phyloP scores from a whole-genome alignment of 2,888 invertebrate genomes.

The Drosophila longiperda region DNA sequence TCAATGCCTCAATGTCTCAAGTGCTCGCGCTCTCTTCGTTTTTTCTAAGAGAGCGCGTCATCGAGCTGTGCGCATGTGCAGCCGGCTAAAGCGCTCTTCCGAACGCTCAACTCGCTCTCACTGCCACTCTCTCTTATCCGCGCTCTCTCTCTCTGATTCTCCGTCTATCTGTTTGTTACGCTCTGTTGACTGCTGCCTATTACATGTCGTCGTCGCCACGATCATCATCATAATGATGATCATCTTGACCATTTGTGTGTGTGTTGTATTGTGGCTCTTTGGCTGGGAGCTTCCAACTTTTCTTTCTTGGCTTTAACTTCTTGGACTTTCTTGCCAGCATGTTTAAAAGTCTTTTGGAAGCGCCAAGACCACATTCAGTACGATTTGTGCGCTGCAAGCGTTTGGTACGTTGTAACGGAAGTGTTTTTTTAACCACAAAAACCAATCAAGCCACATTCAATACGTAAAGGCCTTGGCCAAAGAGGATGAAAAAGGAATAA shows the following conservation, averaged over 20 bases:
- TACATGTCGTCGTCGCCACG: conserved; percentile 32
- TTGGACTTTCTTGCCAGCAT: conserved; percentile 78
- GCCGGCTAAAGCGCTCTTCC: conserved; percentile 47
- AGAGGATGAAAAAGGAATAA: conserved; percentile 29
- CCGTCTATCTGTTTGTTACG: conserved; percentile 20
- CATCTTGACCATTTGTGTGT: conserved; percentile 67
- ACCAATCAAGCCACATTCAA: conserved; percentile 35
- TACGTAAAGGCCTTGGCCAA: conserved; percentile 17
- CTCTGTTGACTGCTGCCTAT: conserved; percentile 51
- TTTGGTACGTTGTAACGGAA: conserved; percentile 76
- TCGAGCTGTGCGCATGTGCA: conserved; percentile 46
- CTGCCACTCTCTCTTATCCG: conserved; percentile 8
- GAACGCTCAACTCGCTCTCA: conserved; percentile 7
- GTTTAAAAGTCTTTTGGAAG: conserved; percentile 80
- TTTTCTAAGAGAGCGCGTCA: conserved; percentile 34
- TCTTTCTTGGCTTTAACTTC: conserved; percentile 70
- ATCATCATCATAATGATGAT: conserved; percentile 38
- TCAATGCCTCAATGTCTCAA: not conserved
- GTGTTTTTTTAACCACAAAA: conserved; percentile 37
- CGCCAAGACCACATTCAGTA: conserved; percentile 72
- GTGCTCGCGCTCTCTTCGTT: conserved; percentile 50
- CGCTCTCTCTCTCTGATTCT: conserved; percentile 1
- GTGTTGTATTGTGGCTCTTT: conserved; percentile 38
- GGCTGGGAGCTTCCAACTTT: conserved; percentile 65
- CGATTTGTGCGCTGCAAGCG: conserved; percentile 73